Base-by-base conservation (phyloP, 1,140 invertebrate genomes). In the Drosophila santomea region DNA sequence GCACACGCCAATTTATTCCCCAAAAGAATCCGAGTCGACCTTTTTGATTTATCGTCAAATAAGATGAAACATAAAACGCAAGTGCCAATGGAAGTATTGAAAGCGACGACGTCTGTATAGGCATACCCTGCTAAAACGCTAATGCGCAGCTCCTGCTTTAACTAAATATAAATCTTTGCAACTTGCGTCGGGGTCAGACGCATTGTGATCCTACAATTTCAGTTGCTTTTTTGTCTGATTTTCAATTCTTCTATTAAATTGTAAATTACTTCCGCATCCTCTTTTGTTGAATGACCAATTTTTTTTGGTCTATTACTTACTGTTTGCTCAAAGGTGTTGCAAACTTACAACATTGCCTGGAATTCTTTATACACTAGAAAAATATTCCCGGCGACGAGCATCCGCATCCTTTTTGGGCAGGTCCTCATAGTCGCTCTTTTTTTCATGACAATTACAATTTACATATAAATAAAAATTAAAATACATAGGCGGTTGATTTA, bases 91-190 rank as follows among this genome's bases (percentile, higher is more conserved):
- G 83, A 75, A 83, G 76, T 83, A 71, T 66, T 67, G 69, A 15
- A 17, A 36, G 38, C 20, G 47, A 38, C 17, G 20, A 25, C 36
- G 45, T 43, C 36, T 11, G 4, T 14, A 14, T 38, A 28, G 1
- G 5, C 6, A 32, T 57, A 23, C 39, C 47, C 50, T 58, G 39
- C 64, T 60, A 63, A 66, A 73, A 82, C 73, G 79, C 84, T 89
- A 88, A 89, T 88, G 83, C 60, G 76, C 60, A 71, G 60, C 58
- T 73, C 82, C 86, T 73, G 80, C 74, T 88, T 88, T 88, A 88
- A 89, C 89, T 88, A 80, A 88, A 88, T 80, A 88, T 88, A 88
- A 89, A 89, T 88, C 84, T 88, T 88, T 80, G 89, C 84, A 83
- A 89, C 89, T 88, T 88, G 72, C 80, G 76, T 64, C 76, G 79